Evolutionary conservation across 2,888 invertebrate species (phyloP).

Genomic region (Chloroclysta siterata): DNA sequence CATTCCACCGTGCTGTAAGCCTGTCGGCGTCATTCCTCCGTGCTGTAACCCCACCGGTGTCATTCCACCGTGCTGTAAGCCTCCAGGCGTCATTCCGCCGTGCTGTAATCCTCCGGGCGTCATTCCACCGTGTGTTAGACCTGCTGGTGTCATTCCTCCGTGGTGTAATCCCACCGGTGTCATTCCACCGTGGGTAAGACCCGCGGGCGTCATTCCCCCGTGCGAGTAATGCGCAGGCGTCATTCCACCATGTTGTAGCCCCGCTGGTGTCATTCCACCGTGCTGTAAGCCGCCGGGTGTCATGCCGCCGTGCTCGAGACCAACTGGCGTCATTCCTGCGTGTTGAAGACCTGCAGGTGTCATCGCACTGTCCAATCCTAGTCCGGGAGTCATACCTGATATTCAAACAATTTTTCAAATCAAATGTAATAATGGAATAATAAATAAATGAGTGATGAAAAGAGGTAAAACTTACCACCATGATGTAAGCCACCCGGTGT

Average conservation of each 20-base stretch:
- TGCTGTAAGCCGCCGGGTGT: slow-evolving; percentile 49
- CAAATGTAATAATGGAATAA: background rate
- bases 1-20: slow-evolving; percentile 76
- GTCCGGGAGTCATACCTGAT: slow-evolving; percentile 52
- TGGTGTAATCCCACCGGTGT: slow-evolving; percentile 58
- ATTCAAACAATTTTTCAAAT: background rate
- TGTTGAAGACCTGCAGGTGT: slow-evolving; percentile 64
- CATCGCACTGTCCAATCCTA: slow-evolving; percentile 55
- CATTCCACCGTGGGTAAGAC: slow-evolving; percentile 67
- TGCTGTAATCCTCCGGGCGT: slow-evolving; percentile 57
- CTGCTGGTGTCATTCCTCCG: slow-evolving; percentile 75
- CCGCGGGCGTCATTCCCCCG: slow-evolving; percentile 69
- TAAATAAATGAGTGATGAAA: background rate
- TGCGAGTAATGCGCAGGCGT: slow-evolving; percentile 59
- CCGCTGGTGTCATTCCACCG: slow-evolving; percentile 44
- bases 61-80: slow-evolving; percentile 71
- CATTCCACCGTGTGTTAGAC: slow-evolving; percentile 76
- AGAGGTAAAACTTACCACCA: slow-evolving; percentile 34
- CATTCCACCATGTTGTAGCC: slow-evolving; percentile 63
- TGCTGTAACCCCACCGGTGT: slow-evolving; percentile 72
- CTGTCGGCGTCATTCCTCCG: slow-evolving; percentile 70
- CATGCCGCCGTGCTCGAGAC: slow-evolving; percentile 64
- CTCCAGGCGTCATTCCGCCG: slow-evolving; percentile 54
- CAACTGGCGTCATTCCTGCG: slow-evolving; percentile 60
- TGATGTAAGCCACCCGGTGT: slow-evolving; percentile 56